Evolutionary conservation across 2,797 vertebrate species (phyloP), one percentile per base, ranked within the genome.

Genomic region (Mus caroli): DNA sequence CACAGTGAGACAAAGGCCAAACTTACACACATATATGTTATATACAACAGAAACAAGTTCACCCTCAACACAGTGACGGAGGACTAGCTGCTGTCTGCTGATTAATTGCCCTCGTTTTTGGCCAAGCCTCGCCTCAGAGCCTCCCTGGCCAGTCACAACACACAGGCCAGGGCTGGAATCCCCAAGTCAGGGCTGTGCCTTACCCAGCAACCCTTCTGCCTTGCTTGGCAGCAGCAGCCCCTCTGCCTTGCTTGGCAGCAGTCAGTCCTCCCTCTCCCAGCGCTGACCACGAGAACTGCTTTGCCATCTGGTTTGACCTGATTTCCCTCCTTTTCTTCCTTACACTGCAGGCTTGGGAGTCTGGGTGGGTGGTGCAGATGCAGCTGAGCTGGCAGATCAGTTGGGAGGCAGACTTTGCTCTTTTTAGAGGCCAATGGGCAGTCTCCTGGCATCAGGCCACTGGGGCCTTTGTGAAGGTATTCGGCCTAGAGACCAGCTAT

Each of bases 221-320:
- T 69, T 64, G 34, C 64, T 58, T 54, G 52, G 52, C 52, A 54
- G 52, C 85, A 12, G 2, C 19, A 77, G 71, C 43, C 9, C 1
- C n/a, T 20, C 58, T 50, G 67, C 37, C 73, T 69, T 64, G 34
- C 62, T 54, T 71, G 5, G 58, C 52, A 37, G 60, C n/a, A 60
- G 82, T 20, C n/a, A 3, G 60, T 64, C 79, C 71, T 54, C 13
- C 52, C 52, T 54, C 54, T 83, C 86, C 34, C 0, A 46, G 37
- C 14, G 54, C 88, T 92, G 94, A 93, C 37, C 77, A 13, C 52
- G 78, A 77, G 79, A 82, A 58, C 67, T 24, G 40, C 77, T 79
- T 37, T 64, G 71, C 86, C 91, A 73, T 95, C 94, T 94, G 97
- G 76, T 94, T 58, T 78, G 77, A 96, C 88, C 94, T 95, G 95